Base-by-base conservation (phyloP, 2,797 vertebrate genomes). In the Neostethus bicornis region DNA sequence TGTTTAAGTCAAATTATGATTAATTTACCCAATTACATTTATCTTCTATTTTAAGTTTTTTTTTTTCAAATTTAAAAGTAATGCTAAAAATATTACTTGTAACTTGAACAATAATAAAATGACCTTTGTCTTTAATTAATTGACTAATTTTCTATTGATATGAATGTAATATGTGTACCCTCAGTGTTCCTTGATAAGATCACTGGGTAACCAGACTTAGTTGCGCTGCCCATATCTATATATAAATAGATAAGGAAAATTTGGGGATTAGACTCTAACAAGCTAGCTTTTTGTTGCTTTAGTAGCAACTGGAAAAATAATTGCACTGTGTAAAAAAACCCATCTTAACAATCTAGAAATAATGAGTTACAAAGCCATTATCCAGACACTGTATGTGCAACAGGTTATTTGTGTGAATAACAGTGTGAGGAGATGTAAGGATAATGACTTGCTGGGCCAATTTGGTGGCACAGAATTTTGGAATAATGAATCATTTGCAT, bases 161-260 rank as follows among this genome's bases (percentile, higher is more conserved):
- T n/a, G n/a, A n/a, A n/a, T n/a, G n/a, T n/a, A n/a, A n/a, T n/a
- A n/a, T n/a, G 7, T 62, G 46, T 42, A 41, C 47, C 52, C 16
- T 24, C 12, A 52, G 37, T 26, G 34, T 32, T 63, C 14, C 60
- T 57, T 37, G 39, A 51, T 50, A 65, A 21, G 57, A 20, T 47
- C 47, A 21, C 3, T 3, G 17, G 19, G 34, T 31, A 53, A 37
- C 11, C 16, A 21, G 10, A 53, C 19, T 26, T 35, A 32, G 5
- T 19, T 17, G 14, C 24, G 21, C 6, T 43, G 34, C 12, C 0
- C 11, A 21, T n/a, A 23, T 26, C 3, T 29, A 16, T 42, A 59
- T 75, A 26, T 28, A 69, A 69, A 71, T 67, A 2, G 5, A 51
- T 61, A 63, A 12, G 51, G 25, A 64, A 41, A 10, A 24, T 52